Evolutionary conservation across 2,888 invertebrate species (phyloP).

Genomic region (Chaetogeoica ovagalla): DNA sequence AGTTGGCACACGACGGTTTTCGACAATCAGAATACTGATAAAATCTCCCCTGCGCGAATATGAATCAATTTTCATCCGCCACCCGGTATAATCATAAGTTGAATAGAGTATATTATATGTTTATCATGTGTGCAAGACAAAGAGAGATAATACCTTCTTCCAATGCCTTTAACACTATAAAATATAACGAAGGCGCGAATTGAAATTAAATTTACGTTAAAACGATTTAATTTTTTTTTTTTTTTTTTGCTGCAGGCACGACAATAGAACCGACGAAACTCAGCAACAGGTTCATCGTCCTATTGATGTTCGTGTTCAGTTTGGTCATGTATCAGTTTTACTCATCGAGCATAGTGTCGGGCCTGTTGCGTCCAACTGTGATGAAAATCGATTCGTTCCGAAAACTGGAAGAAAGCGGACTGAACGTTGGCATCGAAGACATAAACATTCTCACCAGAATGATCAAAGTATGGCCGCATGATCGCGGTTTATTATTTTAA

Average conservation of each 20-base stretch:
- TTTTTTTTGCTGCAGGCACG: conserved; percentile 19
- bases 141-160: too few relatives aligned
- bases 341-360: conserved; percentile 71
- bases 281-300: conserved; percentile 62
- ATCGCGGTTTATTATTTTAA: not conserved
- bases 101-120: too few relatives aligned
- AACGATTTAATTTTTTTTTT: too few relatives aligned
- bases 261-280: conserved; percentile 32
- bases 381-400: conserved; percentile 66
- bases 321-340: conserved; percentile 71
- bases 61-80: too few relatives aligned
- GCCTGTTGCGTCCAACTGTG: conserved; percentile 67
- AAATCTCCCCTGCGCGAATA: too few relatives aligned
- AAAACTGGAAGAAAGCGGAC: conserved; percentile 65
- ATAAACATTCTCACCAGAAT: not conserved
- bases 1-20: too few relatives aligned
- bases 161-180: too few relatives aligned
- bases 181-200: too few relatives aligned
- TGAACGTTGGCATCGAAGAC: conserved; percentile 69
- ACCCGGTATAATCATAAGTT: too few relatives aligned
- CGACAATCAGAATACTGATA: too few relatives aligned
- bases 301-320: conserved; percentile 65
- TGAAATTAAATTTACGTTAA: too few relatives aligned
- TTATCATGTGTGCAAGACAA: too few relatives aligned
- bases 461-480: not conserved